These are phyloP conservation scores for Philotrypesis tridentata DNA, from an alignment of 1,140 invertebrate species.

Conservation along the genomic window DNA sequence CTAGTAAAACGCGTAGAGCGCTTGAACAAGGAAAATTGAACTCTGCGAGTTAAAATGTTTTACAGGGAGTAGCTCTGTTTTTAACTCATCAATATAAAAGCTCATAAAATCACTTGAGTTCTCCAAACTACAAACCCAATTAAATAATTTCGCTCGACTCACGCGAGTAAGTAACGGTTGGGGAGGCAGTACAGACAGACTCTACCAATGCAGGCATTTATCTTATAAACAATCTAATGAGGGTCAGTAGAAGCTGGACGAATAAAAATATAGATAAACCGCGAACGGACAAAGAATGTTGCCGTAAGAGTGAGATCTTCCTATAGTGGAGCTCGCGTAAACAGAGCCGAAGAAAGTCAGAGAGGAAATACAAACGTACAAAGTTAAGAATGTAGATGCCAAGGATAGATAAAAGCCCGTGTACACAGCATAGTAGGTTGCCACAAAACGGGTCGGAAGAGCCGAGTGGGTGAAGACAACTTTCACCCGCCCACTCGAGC, in stretches of 20 bases:
- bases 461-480: constrained; percentile 57
- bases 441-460: constrained; percentile 37
- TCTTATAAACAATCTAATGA: constrained; percentile 31
- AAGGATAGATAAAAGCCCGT: background rate
- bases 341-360: background rate
- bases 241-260: background rate
- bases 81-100: background rate
- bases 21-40: background rate
- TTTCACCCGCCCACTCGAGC: constrained; percentile 65
- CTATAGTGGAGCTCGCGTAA: background rate
- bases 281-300: background rate
- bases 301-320: too few species aligned
- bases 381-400: background rate
- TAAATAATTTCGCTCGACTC: background rate
- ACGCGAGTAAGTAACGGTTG: background rate
- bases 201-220: background rate
- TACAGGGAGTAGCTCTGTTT: background rate
- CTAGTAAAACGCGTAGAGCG: too few species aligned
- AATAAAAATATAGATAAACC: background rate
- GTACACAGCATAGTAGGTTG: constrained; percentile 33
- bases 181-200: background rate
- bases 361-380: background rate
- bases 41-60: background rate
- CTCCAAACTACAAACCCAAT: background rate
- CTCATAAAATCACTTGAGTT: background rate